Conservation (phyloP, 2,888 invertebrate genomes). For the Erebia aethiops region DNA sequence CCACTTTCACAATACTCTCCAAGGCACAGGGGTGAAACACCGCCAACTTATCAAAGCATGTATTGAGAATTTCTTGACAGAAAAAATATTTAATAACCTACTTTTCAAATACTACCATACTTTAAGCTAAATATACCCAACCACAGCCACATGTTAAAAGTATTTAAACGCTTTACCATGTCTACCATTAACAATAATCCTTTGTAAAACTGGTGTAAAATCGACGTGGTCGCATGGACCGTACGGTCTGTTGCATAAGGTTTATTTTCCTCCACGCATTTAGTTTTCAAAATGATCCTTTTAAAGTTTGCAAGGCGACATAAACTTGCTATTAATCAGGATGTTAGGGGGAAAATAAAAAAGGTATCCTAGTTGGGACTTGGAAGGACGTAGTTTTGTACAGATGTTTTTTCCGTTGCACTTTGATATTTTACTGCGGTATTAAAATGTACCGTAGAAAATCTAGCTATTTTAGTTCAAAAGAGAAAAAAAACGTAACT, state of each 20-base stretch:
- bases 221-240: constrained; percentile 43
- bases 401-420: constrained; percentile 7
- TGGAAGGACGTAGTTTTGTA: constrained; percentile 16
- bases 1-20: too few species aligned
- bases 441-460: constrained; percentile 1
- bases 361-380: constrained; percentile 15
- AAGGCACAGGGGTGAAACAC: too few species aligned
- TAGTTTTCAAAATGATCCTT: constrained; percentile 51
- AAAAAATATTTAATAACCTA: neutral
- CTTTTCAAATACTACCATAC: neutral
- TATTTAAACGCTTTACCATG: constrained; percentile 47
- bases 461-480: neutral
- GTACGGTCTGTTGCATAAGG: constrained; percentile 45
- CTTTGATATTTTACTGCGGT: constrained; percentile 14
- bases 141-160: constrained; percentile 63
- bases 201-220: constrained; percentile 58
- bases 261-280: constrained; percentile 46
- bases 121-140: constrained; percentile 30
- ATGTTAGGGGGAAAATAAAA: constrained; percentile 44
- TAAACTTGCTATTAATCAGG: constrained; percentile 67
- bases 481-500: too few species aligned
- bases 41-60: too few species aligned
- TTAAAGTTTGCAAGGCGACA: constrained; percentile 57
- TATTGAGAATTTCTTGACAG: too few species aligned
- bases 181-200: constrained; percentile 71